Evolutionary conservation across 1,140 invertebrate genomes (phyloP), one percentile per base, ranked within the genome.

Genomic region (Pseudobourletiella spinata): DNA sequence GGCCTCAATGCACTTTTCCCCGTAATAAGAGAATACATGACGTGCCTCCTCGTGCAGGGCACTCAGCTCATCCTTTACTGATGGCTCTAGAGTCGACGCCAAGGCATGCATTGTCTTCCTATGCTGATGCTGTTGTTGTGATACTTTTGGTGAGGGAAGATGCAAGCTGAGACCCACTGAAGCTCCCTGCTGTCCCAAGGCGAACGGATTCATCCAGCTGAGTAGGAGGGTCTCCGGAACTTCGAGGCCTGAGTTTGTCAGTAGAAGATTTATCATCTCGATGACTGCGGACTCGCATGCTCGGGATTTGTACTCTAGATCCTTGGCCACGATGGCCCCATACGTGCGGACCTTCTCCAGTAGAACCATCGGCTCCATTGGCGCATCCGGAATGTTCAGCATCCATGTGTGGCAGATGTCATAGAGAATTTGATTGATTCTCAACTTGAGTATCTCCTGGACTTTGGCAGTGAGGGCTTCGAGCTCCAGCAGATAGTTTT

Each of bases 361-460:
- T 74, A 89, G 86, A 48, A 83, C 72, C 18, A 76, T 74, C 0
- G 86, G 82, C 54, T 78, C 78, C 61, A 86, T 79, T 0, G 88
- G 81, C 43, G 74, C 72, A 61, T 81, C 74, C 1, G 83, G 81
- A 22, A 90, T 73, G 71, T 84, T 81, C 18, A 88, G 80, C 18
- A 91, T 75, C 42, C 78, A 73, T 1, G 80, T 85, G 39, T 79
- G 76, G 0, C 80, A 74, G 70, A 91, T 85, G 1, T 80, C 81
- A 28, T 81, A 76, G 20, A 90, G 76, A 25, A 86, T 80, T 52
- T 83, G 82, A 69, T 88, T 84, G 26, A 90, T 82, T 66, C 85
- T 79, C 50, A 85, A 83, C 73, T 86, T 84, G 68, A 86, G 86
- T 67, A 90, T 83, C 67, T 91, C 86, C 43, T 81, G 79, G 0